Conservation (phyloP, 30 jellyfish, hydroid and myxozoan genomes). For the Aurelia sp. region DNA sequence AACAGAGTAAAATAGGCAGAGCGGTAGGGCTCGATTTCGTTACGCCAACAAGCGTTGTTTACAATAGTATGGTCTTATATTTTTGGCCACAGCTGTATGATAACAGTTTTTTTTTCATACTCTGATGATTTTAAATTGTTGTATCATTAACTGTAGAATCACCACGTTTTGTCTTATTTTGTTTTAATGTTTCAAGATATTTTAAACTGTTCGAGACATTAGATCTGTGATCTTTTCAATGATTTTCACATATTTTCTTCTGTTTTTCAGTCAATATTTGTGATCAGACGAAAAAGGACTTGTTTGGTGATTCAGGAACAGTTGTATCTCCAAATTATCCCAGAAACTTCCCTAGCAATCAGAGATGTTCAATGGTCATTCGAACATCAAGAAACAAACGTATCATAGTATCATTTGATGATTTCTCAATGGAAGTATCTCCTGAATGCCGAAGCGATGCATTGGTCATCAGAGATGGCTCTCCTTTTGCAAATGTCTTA, state of each 20-base stretch:
- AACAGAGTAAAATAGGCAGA: no score
- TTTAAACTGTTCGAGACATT: no score
- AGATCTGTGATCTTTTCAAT: no score
- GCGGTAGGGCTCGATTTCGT: no score
- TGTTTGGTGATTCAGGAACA: constrained; percentile 51
- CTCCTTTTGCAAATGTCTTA: background rate
- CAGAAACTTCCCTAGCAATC: constrained; percentile 46
- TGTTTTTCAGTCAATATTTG: constrained; percentile 21
- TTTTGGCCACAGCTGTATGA: no score
- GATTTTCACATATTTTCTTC: background rate
- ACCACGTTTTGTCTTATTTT: no score
- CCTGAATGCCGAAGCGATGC: constrained; percentile 32
- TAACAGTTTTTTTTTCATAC: no score
- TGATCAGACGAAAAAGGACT: background rate
- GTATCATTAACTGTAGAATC: no score
- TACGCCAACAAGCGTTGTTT: no score
- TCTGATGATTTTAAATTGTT: no score
- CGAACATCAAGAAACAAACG: constrained; percentile 27
- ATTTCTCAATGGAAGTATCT: constrained; percentile 42
- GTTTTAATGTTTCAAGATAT: no score
- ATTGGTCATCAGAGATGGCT: constrained; percentile 4
- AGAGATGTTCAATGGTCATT: constrained; percentile 45
- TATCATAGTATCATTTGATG: constrained; percentile 19
- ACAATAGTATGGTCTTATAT: no score
- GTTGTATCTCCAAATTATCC: constrained; percentile 80